These are phyloP conservation scores for Limnephilus rhombicus DNA, from an alignment of 2,888 invertebrate species.

Conservation along the genomic window DNA sequence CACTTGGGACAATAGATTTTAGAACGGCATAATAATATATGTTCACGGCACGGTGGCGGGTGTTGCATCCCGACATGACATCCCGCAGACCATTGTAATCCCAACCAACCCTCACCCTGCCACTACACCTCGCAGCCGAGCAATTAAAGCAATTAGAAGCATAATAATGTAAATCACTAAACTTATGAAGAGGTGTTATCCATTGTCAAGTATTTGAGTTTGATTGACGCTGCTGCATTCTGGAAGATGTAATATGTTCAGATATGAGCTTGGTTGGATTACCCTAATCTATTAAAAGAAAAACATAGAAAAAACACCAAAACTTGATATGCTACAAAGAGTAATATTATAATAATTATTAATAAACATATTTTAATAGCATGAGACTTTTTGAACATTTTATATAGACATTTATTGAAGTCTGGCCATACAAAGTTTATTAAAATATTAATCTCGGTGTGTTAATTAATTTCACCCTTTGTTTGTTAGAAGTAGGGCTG, in stretches of 20 bases:
- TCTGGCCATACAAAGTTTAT: slow-evolving; percentile 18
- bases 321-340: slow-evolving; percentile 5
- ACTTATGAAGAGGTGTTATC: no score
- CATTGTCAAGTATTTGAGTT: not conserved
- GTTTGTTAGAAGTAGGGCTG: slow-evolving; percentile 41
- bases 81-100: not conserved
- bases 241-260: not conserved
- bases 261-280: not conserved
- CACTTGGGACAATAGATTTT: slow-evolving; percentile 2
- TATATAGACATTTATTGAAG: slow-evolving; percentile 18
- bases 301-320: slow-evolving; percentile 20
- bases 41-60: not conserved
- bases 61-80: not conserved
- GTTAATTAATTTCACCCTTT: slow-evolving; percentile 18
- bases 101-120: not conserved
- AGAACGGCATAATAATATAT: not conserved
- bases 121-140: no score
- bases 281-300: not conserved
- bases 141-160: not conserved
- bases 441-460: slow-evolving; percentile 22
- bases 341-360: slow-evolving; percentile 14
- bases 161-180: not conserved
- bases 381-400: slow-evolving; percentile 19
- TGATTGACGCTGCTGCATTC: not conserved
- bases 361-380: slow-evolving; percentile 16